Percentiles rank a stretch among this genome's conserved stretches.
phyloP scores from a whole-genome alignment of 2,888 invertebrate genomes.

The Subacronicta megacephala region DNA sequence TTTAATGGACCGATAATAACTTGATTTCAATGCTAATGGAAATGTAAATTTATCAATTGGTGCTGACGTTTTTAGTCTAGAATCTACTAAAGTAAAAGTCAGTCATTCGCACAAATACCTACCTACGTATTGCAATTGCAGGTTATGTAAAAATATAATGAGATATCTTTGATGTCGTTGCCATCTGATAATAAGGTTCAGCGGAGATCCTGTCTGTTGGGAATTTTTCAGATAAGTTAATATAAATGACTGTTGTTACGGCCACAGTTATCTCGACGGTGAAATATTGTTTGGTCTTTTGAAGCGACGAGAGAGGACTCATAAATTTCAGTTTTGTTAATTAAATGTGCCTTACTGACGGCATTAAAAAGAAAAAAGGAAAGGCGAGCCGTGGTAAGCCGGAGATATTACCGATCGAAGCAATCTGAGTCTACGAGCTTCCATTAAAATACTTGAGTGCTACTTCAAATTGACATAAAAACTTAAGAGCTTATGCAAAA shows the following conservation, averaged over 20 bases:
- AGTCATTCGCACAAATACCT: not conserved
- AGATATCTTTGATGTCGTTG: constrained; percentile 30
- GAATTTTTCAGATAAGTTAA: constrained; percentile 45
- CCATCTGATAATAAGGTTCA: constrained; percentile 47
- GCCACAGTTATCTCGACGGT: constrained; percentile 42
- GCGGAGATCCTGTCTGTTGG: constrained; percentile 39
- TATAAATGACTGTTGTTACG: constrained; percentile 52
- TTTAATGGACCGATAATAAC: constrained; percentile 38
- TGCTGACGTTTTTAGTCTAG: constrained; percentile 12
- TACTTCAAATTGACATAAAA: constrained; percentile 22
- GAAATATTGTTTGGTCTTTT: constrained; percentile 44
- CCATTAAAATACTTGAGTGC: constrained; percentile 25
- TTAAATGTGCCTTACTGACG: constrained; percentile 42
- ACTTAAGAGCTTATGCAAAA: constrained; percentile 30
- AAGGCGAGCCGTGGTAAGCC: constrained; percentile 29
- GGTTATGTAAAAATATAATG: constrained; percentile 26
- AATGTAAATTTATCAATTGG: constrained; percentile 24
- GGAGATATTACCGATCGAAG: constrained; percentile 21
- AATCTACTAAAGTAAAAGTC: constrained; percentile 8
- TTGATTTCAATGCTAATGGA: constrained; percentile 40
- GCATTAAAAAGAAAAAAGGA: constrained; percentile 40
- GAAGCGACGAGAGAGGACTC: constrained; percentile 33
- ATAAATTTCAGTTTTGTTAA: constrained; percentile 52
- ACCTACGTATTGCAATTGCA: constrained; percentile 5
- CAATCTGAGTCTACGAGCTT: constrained; percentile 18